Evolutionary conservation across 1,140 invertebrate species (phyloP).

Genomic region (Drosophila grimshawi): DNA sequence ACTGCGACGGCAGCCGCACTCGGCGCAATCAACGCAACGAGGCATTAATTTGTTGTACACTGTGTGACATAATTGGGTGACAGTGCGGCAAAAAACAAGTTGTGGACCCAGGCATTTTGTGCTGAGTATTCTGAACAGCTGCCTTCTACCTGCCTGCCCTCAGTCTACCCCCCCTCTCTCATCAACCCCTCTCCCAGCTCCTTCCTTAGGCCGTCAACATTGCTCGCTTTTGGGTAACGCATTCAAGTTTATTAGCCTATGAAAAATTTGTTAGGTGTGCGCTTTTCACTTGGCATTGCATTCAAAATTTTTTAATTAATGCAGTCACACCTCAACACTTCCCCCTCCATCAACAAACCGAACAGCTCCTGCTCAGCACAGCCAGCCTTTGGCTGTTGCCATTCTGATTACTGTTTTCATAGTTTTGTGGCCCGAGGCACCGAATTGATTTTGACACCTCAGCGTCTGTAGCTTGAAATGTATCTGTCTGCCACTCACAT

Average conservation of each 20-base stretch:
- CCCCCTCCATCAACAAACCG: not conserved
- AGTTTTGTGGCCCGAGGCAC: constrained; percentile 5
- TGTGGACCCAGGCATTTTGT: constrained; percentile 57
- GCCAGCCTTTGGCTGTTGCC: not conserved
- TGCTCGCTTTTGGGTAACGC: constrained; percentile 51
- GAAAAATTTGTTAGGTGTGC: constrained; percentile 80
- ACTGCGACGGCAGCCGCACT: constrained; percentile 49
- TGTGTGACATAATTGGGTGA: constrained; percentile 83
- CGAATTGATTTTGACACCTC: constrained; percentile 44
- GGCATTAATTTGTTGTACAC: constrained; percentile 84
- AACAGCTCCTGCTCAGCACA: not conserved
- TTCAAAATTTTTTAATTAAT: constrained; percentile 80
- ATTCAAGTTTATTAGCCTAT: constrained; percentile 83
- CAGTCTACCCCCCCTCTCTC: not conserved
- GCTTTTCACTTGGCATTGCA: constrained; percentile 73
- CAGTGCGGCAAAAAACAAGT: constrained; percentile 78
- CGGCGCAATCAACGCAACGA: constrained; percentile 82
- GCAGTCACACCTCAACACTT: constrained; percentile 52
- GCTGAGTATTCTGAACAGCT: constrained; percentile 22
- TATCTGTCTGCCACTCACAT: constrained; percentile 27
- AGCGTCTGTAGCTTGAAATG: constrained; percentile 8
- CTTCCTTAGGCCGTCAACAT: constrained; percentile 27
- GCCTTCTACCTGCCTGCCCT: constrained; percentile 1
- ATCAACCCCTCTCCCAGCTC: not conserved
- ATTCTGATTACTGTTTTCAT: constrained; percentile 5